Percentiles rank a stretch among this genome's conserved stretches.
Conservation (phyloP, 2,113 vertebrate species). For the Pedetes capensis region DNA sequence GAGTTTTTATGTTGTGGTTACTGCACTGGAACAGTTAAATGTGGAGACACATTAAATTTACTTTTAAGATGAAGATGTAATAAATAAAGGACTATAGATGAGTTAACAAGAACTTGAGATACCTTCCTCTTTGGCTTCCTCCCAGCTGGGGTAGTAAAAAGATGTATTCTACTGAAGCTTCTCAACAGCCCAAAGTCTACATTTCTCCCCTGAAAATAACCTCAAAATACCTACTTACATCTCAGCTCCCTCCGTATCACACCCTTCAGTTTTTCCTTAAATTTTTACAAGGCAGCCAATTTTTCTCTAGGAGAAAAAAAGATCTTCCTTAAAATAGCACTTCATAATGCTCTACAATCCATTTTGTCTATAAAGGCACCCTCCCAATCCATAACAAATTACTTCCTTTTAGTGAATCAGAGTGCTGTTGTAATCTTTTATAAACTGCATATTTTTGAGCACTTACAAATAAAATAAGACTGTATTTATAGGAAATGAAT, state of each 20-base stretch:
- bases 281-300: constrained; percentile 4
- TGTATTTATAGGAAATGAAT: constrained; percentile 64
- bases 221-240: background rate
- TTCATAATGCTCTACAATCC: background rate
- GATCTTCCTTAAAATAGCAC: constrained; percentile 3
- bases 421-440: constrained; percentile 45
- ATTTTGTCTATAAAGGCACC: constrained; percentile 38
- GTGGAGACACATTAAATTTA: background rate
- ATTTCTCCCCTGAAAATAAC: background rate
- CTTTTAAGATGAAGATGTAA: background rate
- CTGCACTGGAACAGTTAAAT: background rate
- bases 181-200: background rate
- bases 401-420: constrained; percentile 60
- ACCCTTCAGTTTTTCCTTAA: constrained; percentile 11
- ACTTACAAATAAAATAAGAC: constrained; percentile 60
- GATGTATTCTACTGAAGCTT: background rate
- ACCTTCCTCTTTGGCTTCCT: background rate
- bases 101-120: background rate
- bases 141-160: background rate
- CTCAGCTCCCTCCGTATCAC: background rate
- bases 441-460: constrained; percentile 30
- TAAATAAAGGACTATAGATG: background rate
- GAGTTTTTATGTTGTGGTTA: background rate
- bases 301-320: constrained; percentile 26
- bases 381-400: constrained; percentile 46